phyloP scores from a whole-genome alignment of 2,888 invertebrate genomes.

The Nebria brevicollis region DNA sequence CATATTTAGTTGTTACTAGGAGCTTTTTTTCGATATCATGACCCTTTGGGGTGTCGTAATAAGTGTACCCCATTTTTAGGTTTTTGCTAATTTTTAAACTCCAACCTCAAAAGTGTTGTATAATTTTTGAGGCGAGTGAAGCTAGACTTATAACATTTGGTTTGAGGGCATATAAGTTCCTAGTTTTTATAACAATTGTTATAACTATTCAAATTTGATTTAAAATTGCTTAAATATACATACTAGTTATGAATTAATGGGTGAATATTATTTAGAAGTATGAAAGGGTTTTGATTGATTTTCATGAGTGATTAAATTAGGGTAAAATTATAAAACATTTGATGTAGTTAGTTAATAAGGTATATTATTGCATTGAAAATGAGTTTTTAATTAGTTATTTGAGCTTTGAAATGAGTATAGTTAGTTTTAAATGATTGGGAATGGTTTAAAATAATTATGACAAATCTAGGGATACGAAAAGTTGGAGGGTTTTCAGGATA shows the following conservation, averaged over 20 bases:
- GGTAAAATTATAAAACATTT: too few relatives aligned
- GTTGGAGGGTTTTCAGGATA: conserved; percentile 33
- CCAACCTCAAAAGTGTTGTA: conserved; percentile 44
- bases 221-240: neutral
- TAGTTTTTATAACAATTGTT: neutral
- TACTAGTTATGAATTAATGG: too few relatives aligned
- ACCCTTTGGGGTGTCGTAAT: conserved; percentile 79
- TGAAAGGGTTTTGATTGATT: too few relatives aligned
- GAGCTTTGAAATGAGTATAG: too few relatives aligned
- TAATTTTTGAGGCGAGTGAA: conserved; percentile 23
- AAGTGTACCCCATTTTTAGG: conserved; percentile 57
- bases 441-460: neutral
- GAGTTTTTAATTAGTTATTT: too few relatives aligned
- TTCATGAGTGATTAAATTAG: too few relatives aligned
- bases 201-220: neutral
- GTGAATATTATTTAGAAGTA: too few relatives aligned
- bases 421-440: too few relatives aligned
- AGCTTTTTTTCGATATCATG: conserved; percentile 74
- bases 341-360: too few relatives aligned
- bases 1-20: conserved; percentile 69
- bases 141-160: neutral
- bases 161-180: neutral
- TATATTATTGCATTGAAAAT: too few relatives aligned
- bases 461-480: conserved; percentile 23
- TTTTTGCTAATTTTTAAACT: neutral